phyloP scores from a whole-genome alignment of 2,888 invertebrate genomes.

The Aspidapion aeneum region DNA sequence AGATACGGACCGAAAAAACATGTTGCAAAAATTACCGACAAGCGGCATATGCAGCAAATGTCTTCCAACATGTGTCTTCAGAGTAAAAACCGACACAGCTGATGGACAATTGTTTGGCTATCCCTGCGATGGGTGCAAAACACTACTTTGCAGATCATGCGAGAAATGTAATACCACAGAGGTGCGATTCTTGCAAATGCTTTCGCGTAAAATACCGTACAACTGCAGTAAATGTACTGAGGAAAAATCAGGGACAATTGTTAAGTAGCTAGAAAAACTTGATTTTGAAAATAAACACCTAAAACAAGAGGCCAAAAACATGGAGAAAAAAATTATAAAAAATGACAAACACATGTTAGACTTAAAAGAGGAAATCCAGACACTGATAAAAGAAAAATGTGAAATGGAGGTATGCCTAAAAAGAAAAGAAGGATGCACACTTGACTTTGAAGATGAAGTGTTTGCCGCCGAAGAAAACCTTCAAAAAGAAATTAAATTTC shows the following conservation, averaged over 20 bases:
- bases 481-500: no score
- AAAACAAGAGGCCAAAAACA: background rate
- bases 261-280: background rate
- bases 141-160: background rate
- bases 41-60: no score
- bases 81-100: no score
- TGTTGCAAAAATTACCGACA: no score
- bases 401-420: no score
- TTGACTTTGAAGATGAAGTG: no score
- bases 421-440: no score
- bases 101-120: background rate
- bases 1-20: no score
- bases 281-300: background rate
- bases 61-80: no score
- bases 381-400: background rate
- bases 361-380: background rate
- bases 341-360: no score
- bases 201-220: background rate
- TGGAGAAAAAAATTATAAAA: background rate
- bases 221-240: background rate
- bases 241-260: background rate
- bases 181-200: background rate
- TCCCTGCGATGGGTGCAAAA: background rate
- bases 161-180: background rate
- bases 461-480: no score